Evolutionary conservation across 2,797 vertebrate species (phyloP).

Genomic region (Saxicola maurus): DNA sequence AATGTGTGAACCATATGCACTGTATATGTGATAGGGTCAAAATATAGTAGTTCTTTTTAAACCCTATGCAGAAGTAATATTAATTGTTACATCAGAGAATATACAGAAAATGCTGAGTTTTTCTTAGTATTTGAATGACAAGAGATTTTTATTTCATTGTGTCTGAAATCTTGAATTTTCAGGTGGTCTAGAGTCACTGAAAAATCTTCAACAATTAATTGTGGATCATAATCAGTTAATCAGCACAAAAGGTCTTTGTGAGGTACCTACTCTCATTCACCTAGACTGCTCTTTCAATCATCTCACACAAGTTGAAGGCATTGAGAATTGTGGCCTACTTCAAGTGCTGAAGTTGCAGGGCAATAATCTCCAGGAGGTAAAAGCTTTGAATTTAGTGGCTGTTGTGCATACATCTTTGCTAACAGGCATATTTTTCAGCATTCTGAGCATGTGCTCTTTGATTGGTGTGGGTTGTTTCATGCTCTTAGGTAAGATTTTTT

Average conservation of each 20-base stretch:
- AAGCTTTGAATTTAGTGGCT: not conserved
- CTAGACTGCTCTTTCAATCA: constrained; percentile 91
- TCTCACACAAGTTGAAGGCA: constrained; percentile 79
- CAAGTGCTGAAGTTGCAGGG: constrained; percentile 83
- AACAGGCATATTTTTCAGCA: not conserved
- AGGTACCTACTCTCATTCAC: constrained; percentile 78
- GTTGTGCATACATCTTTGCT: not conserved
- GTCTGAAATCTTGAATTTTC: constrained; percentile 26
- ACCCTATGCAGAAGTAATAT: not conserved
- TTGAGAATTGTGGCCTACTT: constrained; percentile 86
- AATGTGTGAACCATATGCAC: not conserved
- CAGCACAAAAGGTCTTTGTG: constrained; percentile 83
- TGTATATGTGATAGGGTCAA: not conserved
- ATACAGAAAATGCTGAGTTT: not conserved
- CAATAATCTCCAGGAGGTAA: constrained; percentile 91
- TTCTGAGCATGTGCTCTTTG: not conserved
- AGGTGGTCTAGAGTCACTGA: constrained; percentile 86
- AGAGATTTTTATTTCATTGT: not conserved
- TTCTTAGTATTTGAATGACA: not conserved
- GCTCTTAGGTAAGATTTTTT: not conserved
- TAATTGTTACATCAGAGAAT: not conserved
- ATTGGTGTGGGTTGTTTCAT: not conserved
- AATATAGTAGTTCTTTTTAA: not conserved
- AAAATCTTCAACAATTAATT: constrained; percentile 81
- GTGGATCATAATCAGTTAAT: constrained; percentile 92